phyloP scores from a whole-genome alignment of 2,797 vertebrate genomes.

The Mustela erminea region DNA sequence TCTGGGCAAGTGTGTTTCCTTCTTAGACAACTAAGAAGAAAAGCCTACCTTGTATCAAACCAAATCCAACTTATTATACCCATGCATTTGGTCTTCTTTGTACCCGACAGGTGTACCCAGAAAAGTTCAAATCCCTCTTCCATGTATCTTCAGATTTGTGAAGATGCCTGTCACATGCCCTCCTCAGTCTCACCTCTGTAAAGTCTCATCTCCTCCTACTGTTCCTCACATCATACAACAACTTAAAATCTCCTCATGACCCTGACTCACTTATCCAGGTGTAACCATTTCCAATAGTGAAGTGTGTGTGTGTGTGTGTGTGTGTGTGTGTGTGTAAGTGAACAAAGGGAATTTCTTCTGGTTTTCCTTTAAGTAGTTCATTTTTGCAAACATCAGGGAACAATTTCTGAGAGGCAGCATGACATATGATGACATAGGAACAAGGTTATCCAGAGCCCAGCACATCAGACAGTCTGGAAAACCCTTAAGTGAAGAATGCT shows the following conservation, averaged over 20 bases:
- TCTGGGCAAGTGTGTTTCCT: slow-evolving; percentile 25
- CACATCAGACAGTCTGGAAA: slow-evolving; percentile 76
- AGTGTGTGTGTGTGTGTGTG: background rate
- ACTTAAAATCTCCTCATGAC: background rate
- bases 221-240: background rate
- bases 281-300: background rate
- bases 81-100: background rate
- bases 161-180: background rate
- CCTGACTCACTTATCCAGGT: background rate
- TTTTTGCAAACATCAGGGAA: slow-evolving; percentile 79
- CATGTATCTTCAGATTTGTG: background rate
- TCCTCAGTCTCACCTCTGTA: background rate
- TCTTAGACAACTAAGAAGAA: background rate
- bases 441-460: slow-evolving; percentile 83
- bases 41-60: background rate
- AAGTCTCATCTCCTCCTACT: background rate
- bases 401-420: slow-evolving; percentile 74
- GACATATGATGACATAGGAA: slow-evolving; percentile 79
- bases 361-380: slow-evolving; percentile 76
- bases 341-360: slow-evolving; percentile 67
- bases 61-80: background rate
- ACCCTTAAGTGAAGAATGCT: slow-evolving; percentile 81
- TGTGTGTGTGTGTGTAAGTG: background rate
- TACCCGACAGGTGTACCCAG: no score
- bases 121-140: background rate